These are phyloP conservation scores for Furcifer pardalis DNA, from an alignment of 2,797 vertebrate genomes.

Conservation along the genomic window DNA sequence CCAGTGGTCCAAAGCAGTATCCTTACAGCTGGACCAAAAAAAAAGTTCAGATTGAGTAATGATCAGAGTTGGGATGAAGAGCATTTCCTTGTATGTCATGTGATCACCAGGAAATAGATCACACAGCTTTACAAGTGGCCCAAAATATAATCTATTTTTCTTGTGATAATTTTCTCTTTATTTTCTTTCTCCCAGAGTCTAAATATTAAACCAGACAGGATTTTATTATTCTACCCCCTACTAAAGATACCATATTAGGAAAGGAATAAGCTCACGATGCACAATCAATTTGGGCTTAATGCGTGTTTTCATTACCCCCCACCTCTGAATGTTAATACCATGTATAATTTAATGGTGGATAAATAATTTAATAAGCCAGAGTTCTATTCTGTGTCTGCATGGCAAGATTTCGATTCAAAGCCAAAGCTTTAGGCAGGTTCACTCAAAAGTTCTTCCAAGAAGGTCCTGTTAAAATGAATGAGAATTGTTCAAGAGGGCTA, in stretches of 20 bases:
- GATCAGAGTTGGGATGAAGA: too few relatives aligned
- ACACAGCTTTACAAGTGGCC: too few relatives aligned
- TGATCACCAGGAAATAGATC: too few relatives aligned
- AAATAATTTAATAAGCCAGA: constrained; percentile 28
- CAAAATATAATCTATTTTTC: too few relatives aligned
- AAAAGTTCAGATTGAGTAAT: too few relatives aligned
- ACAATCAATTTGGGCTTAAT: constrained; percentile 34
- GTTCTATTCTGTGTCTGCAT: not conserved
- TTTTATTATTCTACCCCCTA: constrained; percentile 25
- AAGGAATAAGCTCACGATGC: constrained; percentile 15
- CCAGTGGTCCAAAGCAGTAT: too few relatives aligned
- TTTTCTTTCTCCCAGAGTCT: constrained; percentile 9
- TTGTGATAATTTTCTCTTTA: not conserved
- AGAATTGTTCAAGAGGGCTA: not conserved
- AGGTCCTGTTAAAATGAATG: not conserved
- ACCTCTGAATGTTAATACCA: constrained; percentile 26
- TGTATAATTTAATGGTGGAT: constrained; percentile 41
- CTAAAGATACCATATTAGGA: constrained; percentile 7
- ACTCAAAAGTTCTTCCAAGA: not conserved
- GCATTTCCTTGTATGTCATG: too few relatives aligned
- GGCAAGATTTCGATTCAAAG: constrained; percentile 24
- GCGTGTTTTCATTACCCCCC: constrained; percentile 33
- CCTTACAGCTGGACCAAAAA: too few relatives aligned
- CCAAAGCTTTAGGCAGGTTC: constrained; percentile 15
- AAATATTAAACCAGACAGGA: constrained; percentile 31